Evolutionary conservation across 2,888 invertebrate species (phyloP), one percentile per base, ranked within the genome.

Genomic region (Xanthia icteritia): DNA sequence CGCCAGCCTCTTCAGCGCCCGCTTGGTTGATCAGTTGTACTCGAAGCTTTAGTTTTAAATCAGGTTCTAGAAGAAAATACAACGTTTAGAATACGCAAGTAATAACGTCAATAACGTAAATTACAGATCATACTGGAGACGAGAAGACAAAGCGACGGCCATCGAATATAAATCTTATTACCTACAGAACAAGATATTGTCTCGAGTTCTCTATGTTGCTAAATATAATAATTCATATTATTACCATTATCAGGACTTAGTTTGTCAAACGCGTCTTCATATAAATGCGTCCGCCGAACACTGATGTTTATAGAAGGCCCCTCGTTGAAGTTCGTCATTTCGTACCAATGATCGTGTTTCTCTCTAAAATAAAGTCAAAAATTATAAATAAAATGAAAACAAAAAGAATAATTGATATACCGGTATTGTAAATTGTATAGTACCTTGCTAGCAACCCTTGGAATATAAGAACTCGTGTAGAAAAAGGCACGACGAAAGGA

Each of bases 211-310:
- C 15, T 17, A 17, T 75, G 76, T 76, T 0, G n/a, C 27, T 48
- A 5, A 8, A 15, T 45, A 45, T 45, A 9, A 23, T 36, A 5
- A 60, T 73, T 31, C 15, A 13, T 27, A 68, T 58, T 27, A 95
- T 93, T 95, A 99, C 99, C 99, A 96, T 99, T 99, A 89, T 98
- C 98, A 4, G 97, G 97, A 2, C 99, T 98, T 8, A 99, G 97
- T 94, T 99, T 99, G 73, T 99, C 99, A 92, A 99, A 99, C 0
- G 99, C 99, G 95, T 99, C 99, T 95, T 99, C 99, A 93, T 99
- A 99, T n/a, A 99, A 97, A 95, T 99, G 99, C 86, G 98, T 98
- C 76, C 99, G 97, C 77, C 99, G 96, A 13, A 99, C 98, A 51
- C 98, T 98, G 56, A 99, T 97, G 88, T 97, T 97, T 86, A 98